These are phyloP conservation scores for Sus scrofa DNA, from an alignment of 2,113 vertebrate species.

Conservation along the genomic window T2T-Sscrofa CM000814.6:40761001-40761500, in stretches of 20 bases:
- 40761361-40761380: rapidly evolving
- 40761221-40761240: background rate
- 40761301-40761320: background rate
- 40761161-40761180: background rate
- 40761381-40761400: background rate
- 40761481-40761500: background rate
- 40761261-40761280: background rate
- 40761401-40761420: background rate
- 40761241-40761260: background rate
- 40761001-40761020: background rate
- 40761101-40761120: background rate
- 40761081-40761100: background rate
- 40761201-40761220: background rate
- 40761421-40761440: background rate
- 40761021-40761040: background rate
- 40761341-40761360: rapidly evolving
- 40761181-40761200: background rate
- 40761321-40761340: background rate
- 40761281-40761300: background rate
- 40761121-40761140: background rate
- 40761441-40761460: background rate
- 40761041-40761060: background rate
- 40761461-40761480: background rate
- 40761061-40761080: background rate
- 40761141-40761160: background rate